A percentile compares a stretch with the other conserved stretches of the same genome.
phyloP scores from a whole-genome alignment of 2,113 vertebrate species.

The Erinaceus europaeus region DNA sequence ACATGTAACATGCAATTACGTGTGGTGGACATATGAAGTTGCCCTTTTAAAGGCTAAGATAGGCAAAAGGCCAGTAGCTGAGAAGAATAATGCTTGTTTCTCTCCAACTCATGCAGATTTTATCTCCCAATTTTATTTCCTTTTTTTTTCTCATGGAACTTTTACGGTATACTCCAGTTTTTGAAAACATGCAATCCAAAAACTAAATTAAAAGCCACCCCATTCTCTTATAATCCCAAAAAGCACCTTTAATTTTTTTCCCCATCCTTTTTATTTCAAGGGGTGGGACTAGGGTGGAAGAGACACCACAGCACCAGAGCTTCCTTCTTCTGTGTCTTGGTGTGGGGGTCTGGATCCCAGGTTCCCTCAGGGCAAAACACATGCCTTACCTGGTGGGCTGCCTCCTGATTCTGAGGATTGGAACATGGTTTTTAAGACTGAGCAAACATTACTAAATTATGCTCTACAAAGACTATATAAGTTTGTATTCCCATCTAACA shows the following conservation, averaged over 20 bases:
- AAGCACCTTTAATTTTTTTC: constrained; percentile 7
- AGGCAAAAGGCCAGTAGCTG: constrained; percentile 7
- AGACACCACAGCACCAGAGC: too few relatives aligned
- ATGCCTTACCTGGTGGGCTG: too few relatives aligned
- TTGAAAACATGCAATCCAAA: constrained; percentile 36
- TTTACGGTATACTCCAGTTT: constrained; percentile 31
- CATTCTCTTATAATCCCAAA: not conserved
- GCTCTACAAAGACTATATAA: too few relatives aligned
- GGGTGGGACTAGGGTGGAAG: not conserved
- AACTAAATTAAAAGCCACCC: constrained; percentile 13
- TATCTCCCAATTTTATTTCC: not conserved
- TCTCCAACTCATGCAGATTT: constrained; percentile 10
- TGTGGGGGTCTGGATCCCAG: too few relatives aligned
- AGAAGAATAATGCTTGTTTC: not conserved
- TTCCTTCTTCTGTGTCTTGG: too few relatives aligned
- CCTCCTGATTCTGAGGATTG: too few relatives aligned
- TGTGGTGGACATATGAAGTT: not conserved
- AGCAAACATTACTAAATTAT: too few relatives aligned
- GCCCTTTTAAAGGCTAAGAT: not conserved
- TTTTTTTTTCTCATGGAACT: constrained; percentile 12
- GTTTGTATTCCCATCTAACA: too few relatives aligned
- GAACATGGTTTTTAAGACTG: too few relatives aligned
- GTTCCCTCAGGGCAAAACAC: too few relatives aligned
- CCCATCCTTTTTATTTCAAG: constrained; percentile 8
- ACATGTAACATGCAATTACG: not conserved